phyloP scores from a whole-genome alignment of 2,888 invertebrate species.

The Arrhopalites spinosus region DNA sequence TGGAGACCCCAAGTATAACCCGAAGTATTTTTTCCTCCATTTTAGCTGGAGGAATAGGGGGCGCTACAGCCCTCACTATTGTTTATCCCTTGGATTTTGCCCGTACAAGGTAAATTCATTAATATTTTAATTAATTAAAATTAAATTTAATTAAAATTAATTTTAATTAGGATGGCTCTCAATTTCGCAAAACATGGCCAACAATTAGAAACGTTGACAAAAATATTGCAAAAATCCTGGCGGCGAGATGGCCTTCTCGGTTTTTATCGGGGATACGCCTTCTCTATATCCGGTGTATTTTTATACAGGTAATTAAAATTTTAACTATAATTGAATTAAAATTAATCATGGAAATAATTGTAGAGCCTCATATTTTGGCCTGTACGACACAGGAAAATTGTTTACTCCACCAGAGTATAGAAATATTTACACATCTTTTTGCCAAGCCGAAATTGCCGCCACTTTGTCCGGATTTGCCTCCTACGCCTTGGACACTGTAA shows the following conservation, averaged over 20 bases:
- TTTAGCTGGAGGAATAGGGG: constrained; percentile 26
- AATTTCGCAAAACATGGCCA: no score
- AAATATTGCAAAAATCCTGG: no score
- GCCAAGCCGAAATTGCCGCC: constrained; percentile 41
- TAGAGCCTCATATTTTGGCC: constrained; percentile 47
- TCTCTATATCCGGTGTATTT: no score
- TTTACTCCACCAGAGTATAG: constrained; percentile 28
- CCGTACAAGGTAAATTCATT: constrained; percentile 40
- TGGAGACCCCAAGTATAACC: background rate
- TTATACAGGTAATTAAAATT: no score
- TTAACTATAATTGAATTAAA: no score
- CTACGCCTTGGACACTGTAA: constrained; percentile 49
- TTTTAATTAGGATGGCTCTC: background rate
- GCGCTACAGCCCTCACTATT: constrained; percentile 39
- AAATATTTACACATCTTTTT: constrained; percentile 34
- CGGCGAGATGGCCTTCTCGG: no score
- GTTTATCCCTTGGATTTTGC: constrained; percentile 51
- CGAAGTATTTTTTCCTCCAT: background rate
- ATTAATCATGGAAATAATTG: no score
- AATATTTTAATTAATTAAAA: background rate
- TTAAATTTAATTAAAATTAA: background rate
- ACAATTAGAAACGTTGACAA: no score
- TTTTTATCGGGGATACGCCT: no score
- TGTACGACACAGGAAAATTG: constrained; percentile 42
- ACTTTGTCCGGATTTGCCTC: constrained; percentile 40